Base-by-base conservation (phyloP, 1,140 invertebrate species). In the Oryctes rhinoceros region DNA sequence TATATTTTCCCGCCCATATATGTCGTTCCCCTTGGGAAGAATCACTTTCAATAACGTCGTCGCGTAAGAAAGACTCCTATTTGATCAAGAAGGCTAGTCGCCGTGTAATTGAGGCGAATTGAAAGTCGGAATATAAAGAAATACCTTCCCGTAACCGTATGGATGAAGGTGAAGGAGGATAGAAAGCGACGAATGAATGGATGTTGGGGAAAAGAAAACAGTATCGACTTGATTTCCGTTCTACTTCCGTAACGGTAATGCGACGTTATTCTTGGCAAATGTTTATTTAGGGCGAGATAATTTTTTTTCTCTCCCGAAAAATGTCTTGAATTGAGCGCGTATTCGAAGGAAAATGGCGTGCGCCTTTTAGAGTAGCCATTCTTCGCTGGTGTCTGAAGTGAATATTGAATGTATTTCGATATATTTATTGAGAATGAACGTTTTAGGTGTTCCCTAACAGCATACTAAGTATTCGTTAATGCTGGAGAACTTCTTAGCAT, bases 271-370 rank as follows among this genome's bases (percentile, higher is more conserved):
- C 18, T n/a, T 6, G 15, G 53, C n/a, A 59, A 59, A 59, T 59
- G 53, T 59, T 59, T 59, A n/a, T n/a, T 59, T 59, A 59, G 53
- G 53, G 53, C 7, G 53, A 59, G 53, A 59, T 59, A 59, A 59
- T 59, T 59, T 59, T 18, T 59, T 59, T n/a, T n/a, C n/a, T 53
- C 53, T 59, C 18, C 39, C 39, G 5, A 10, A 59, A 59, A 59
- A 18, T n/a, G 18, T 59, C 18, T n/a, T 18, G 6, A 18, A 15
- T 59, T 59, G 53, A n/a, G 39, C 39, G 39, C 0, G 9, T 10
- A 10, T 7, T 44, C 39, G 1, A 44, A 44, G 24, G 39, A 1
- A 44, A 44, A 1, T 44, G 1, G 5, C 39, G 39, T 44, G 5
- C 39, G 5, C 39, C 5, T 44, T 44, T 44, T 44, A 44, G 39